These are phyloP conservation scores for Ailurus styani DNA, from an alignment of 2,113 vertebrate species.

Conservation along the genomic window DNA sequence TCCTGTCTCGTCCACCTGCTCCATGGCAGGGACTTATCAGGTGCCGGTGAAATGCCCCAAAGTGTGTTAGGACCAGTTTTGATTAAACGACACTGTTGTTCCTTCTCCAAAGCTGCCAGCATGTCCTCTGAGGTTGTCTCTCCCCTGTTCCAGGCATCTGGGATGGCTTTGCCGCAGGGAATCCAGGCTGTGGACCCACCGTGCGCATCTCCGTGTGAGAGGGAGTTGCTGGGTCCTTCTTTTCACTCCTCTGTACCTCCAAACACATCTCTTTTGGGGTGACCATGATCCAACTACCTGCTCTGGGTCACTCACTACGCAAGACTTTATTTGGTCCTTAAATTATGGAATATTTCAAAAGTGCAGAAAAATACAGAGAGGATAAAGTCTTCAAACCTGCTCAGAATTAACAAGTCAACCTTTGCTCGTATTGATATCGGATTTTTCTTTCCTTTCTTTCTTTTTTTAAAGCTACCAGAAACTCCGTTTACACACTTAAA, in stretches of 20 bases:
- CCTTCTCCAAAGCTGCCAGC: neutral
- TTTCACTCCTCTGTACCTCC: neutral
- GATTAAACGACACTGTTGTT: neutral
- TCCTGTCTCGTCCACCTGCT: neutral
- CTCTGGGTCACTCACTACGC: neutral
- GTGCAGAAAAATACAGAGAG: neutral
- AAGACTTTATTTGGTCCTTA: neutral
- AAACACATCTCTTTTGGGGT: neutral
- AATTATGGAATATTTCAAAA: neutral
- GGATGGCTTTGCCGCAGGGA: neutral
- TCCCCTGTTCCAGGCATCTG: neutral
- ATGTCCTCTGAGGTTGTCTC: neutral
- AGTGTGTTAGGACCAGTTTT: neutral
- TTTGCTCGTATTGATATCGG: neutral
- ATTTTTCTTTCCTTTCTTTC: neutral
- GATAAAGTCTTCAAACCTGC: neutral
- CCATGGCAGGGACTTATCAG: neutral
- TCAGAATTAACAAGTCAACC: neutral
- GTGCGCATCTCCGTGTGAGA: fast-evolving
- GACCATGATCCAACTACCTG: neutral
- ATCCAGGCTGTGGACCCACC: neutral
- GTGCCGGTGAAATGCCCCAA: neutral
- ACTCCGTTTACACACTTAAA: neutral
- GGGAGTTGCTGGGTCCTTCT: neutral
- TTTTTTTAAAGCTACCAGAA: neutral